Evolutionary conservation across 1,140 invertebrate genomes (phyloP), one percentile per base, ranked within the genome.

Genomic region (Trypoxylus dichotomus): DNA sequence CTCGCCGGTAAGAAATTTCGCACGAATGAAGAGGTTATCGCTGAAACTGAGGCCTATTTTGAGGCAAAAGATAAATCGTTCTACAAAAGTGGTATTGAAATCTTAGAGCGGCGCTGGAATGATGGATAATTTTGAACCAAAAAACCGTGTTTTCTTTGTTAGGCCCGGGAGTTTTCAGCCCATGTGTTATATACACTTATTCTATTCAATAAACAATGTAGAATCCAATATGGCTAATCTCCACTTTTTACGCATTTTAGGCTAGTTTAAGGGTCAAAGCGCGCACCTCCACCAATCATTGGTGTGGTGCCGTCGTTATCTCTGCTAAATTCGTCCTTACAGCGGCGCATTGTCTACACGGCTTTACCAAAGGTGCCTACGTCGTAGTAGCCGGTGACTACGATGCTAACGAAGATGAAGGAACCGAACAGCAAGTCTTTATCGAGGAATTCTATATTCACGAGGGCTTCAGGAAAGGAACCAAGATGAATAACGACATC

Each of bases 231-330:
- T 2, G n/a, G n/a, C n/a, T 5, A 37, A 37, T 5, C 32, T 5
- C 32, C 5, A 5, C 10, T 7, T 37, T 37, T 8, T 37, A 8
- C 32, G 10, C 32, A 42, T 41, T 81, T 74, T 42, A 93, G 90
- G 94, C 93, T 10, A 93, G 92, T 60, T 87, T 95, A 72, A 85
- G 92, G 75, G 86, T 91, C 1, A 88, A 90, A 74, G 90, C 88
- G 15, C 87, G 89, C 60, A 88, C 86, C 24, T 87, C 88, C 79
- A 84, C 86, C 76, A 88, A 89, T 1, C 93, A 95, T 85, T 94
- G 91, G 91, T 96, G 94, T 83, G 94, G 94, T 1, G 94, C 92
- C 0, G 91, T 94, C 2, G 88, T 96, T 2, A 87, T 96, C 29
- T 90, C 90, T 11, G 88, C 91, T 32, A 84, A 90, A 54, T 92